phyloP scores from a whole-genome alignment of 2,113 vertebrate genomes.

The Toxotes jaculatrix region DNA sequence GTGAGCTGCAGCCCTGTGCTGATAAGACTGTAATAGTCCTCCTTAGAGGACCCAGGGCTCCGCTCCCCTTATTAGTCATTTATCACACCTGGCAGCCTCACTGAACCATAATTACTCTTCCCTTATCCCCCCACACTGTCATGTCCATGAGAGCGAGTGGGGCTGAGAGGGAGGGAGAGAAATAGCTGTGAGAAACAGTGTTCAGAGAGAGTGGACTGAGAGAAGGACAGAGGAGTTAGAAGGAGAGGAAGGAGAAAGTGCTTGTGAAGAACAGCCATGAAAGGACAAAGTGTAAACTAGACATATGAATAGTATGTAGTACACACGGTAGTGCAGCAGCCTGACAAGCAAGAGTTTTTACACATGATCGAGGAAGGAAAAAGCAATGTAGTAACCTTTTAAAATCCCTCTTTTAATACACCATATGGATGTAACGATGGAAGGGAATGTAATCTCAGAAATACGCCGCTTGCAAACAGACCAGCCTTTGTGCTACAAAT shows the following conservation, averaged over 20 bases:
- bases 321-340: constrained; percentile 80
- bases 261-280: constrained; percentile 73
- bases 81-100: constrained; percentile 99
- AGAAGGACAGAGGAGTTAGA: constrained; percentile 70
- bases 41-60: constrained; percentile 96
- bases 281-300: constrained; percentile 60
- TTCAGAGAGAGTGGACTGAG: constrained; percentile 66
- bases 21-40: constrained; percentile 99
- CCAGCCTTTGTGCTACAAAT: constrained; percentile 70
- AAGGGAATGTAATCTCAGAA: constrained; percentile 75
- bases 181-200: constrained; percentile 74
- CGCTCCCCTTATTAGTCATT: constrained; percentile 99
- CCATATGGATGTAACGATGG: constrained; percentile 57
- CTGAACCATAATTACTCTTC: constrained; percentile 99
- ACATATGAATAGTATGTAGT: constrained; percentile 28
- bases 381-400: constrained; percentile 30
- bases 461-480: constrained; percentile 58
- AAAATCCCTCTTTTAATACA: constrained; percentile 57
- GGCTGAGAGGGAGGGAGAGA: constrained; percentile 64
- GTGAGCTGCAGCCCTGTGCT: constrained; percentile 90
- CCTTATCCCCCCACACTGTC: constrained; percentile 98
- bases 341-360: constrained; percentile 86
- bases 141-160: constrained; percentile 88
- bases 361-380: constrained; percentile 15
- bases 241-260: constrained; percentile 82